Base-by-base conservation (phyloP, 2,797 vertebrate species). In the Microchirus variegatus region DNA sequence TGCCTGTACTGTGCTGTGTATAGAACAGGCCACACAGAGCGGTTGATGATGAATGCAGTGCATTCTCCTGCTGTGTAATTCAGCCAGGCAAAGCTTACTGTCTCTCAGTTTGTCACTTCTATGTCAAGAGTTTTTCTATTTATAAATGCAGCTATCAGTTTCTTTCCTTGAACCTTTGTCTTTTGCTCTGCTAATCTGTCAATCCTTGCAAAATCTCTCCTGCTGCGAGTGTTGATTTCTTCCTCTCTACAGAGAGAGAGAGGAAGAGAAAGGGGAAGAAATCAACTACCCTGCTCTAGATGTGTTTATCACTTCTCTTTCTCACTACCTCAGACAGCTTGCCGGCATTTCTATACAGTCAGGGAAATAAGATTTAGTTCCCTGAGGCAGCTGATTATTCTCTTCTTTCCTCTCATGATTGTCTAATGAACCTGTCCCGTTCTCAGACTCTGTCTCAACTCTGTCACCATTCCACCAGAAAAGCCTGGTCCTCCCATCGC, bases 401-500 rank as follows among this genome's bases (percentile, higher is more conserved):
- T 17, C 42, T 14, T 18, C 13, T 5, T 35, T 12, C 9, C 36
- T 16, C 48, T 36, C 54, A 6, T 16, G 10, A 40, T 17, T 18
- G 45, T 22, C 44, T 53, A 55, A 57, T 9, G 4, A 73, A 42
- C n/a, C 44, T 54, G 31, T 54, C 18, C 16, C 51, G 44, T 31
- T 50, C 53, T 55, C 38, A 36, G 22, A 36, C 41, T 63, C 9
- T 42, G 2, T 54, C 76, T 49, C 2, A 1, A 16, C 57, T 55
- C 31, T 47, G 31, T 57, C 36, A 11, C 36, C 37, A 67, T 63
- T 38, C 52, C 17, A 15, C 40, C 89, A 97, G 96, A 96, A 17
- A 95, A 94, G 71, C 95, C 96, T 0, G 94, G 94, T 2, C 94
- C 95, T 0, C 89, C 96, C 0, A 50, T 91, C 9, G 69, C 65